These are phyloP conservation scores for Drosophila neonasuta DNA, from an alignment of 2,888 invertebrate species.

Conservation along the genomic window DNA sequence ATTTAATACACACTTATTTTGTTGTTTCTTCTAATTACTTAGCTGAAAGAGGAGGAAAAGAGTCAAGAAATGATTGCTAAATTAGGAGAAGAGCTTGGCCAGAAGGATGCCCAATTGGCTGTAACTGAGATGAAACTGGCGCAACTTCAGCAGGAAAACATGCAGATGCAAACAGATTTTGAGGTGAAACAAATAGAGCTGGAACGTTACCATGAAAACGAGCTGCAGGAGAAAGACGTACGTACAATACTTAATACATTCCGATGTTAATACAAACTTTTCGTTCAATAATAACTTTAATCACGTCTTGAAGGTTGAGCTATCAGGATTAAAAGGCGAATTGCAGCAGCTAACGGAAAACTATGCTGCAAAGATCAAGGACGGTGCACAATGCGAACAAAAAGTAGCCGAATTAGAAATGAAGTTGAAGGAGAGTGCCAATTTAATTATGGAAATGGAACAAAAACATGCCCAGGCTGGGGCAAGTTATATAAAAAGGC, in stretches of 20 bases:
- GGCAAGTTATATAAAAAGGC: neutral
- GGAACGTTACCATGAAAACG: neutral
- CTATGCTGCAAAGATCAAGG: neutral
- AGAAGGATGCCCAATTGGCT: neutral
- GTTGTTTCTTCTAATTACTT: too few relatives aligned
- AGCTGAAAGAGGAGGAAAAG: neutral
- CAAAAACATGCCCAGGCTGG: neutral
- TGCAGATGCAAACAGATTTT: neutral
- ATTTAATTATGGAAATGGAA: conserved; percentile 1
- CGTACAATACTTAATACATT: neutral
- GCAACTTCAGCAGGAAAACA: neutral
- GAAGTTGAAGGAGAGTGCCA: neutral
- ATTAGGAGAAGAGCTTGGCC: neutral
- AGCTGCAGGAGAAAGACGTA: neutral
- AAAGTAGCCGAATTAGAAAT: neutral
- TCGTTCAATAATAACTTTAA: neutral
- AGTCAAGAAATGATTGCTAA: neutral
- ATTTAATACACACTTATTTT: too few relatives aligned
- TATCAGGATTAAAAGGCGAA: neutral
- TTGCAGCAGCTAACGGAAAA: neutral
- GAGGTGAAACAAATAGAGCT: neutral
- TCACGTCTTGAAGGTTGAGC: neutral
- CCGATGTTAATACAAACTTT: neutral
- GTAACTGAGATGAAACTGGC: neutral
- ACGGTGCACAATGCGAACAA: neutral